Conservation (phyloP, 2,113 vertebrate species). For the Sapayoa aenigma region DNA sequence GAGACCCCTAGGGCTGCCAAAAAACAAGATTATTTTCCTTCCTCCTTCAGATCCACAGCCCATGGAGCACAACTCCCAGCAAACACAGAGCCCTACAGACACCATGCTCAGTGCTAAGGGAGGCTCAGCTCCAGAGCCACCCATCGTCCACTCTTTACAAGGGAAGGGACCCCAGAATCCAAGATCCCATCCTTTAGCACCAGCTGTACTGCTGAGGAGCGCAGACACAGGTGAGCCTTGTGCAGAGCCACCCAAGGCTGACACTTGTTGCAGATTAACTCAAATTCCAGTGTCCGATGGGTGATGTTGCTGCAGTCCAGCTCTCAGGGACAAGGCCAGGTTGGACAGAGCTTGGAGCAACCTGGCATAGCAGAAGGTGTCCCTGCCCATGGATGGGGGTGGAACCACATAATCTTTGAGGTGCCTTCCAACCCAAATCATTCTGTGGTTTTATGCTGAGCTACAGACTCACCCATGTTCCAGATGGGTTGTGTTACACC, state of each 20-base stretch:
- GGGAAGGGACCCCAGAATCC: background rate
- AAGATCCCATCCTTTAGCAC: no score
- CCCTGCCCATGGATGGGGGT: no score
- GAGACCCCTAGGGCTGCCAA: background rate
- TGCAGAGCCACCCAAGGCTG: background rate
- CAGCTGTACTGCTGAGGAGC: background rate
- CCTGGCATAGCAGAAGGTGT: background rate
- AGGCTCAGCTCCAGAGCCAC: background rate
- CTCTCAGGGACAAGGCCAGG: background rate
- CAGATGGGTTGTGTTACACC: background rate
- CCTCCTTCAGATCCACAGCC: background rate
- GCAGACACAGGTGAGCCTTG: background rate
- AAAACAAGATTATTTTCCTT: background rate
- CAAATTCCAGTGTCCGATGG: background rate
- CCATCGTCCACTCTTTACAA: background rate
- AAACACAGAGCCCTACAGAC: background rate
- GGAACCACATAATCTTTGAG: background rate
- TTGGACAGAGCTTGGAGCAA: background rate
- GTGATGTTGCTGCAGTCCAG: background rate
- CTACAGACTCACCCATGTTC: accelerated
- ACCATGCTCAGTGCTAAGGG: background rate
- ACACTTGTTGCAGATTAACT: background rate
- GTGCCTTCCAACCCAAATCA: background rate
- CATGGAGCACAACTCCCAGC: background rate
- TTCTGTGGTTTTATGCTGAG: background rate